Evolutionary conservation across 2,113 vertebrate species (phyloP), one percentile per base, ranked within the genome.

Genomic region (Electrona antarctica): DNA sequence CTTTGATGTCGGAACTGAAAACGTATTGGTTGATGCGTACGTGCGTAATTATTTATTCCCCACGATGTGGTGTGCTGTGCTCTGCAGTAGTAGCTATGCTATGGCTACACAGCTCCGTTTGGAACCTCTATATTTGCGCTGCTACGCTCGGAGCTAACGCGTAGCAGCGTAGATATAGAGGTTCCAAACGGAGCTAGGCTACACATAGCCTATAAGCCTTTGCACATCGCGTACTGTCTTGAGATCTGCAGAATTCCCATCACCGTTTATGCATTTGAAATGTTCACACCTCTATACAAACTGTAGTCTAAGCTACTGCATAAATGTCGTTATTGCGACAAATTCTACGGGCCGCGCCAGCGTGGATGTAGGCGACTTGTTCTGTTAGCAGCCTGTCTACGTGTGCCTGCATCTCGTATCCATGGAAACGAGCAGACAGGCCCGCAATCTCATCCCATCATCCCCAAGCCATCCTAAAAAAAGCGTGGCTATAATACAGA

Each of bases 351-450:
- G 51, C n/a, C 11, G n/a, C n/a, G 12, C 52, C 12, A 54, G n/a
- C 52, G 8, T 41, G n/a, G n/a, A 54, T 6, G 52, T 0, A 54
- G n/a, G 12, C 52, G 21, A 21, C 21, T 21, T 21, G 21, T 21
- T 21, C 21, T 54, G 52, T n/a, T 7, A 13, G 1, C n/a, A 11
- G 52, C 6, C 52, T n/a, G 6, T 13, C 52, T n/a, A 13, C 6
- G 58, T 70, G 50, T 61, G 64, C 76, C 80, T 81, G 88, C 90
- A 85, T 93, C 90, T 67, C 72, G 91, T 93, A 81, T 83, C 93
- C 90, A 90, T 92, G 84, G 93, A 81, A 91, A 94, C 93, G 50
- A 78, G 10, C 80, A 41, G 33, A 2, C 33, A 41, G 33, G 33
- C 33, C 33, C 33, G 33, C 33, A 63, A 10, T 49, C 7, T 11